These are phyloP conservation scores for Muricea muricata DNA, from an alignment of 92 coral and sea anemone species.

Conservation along the genomic window DNA sequence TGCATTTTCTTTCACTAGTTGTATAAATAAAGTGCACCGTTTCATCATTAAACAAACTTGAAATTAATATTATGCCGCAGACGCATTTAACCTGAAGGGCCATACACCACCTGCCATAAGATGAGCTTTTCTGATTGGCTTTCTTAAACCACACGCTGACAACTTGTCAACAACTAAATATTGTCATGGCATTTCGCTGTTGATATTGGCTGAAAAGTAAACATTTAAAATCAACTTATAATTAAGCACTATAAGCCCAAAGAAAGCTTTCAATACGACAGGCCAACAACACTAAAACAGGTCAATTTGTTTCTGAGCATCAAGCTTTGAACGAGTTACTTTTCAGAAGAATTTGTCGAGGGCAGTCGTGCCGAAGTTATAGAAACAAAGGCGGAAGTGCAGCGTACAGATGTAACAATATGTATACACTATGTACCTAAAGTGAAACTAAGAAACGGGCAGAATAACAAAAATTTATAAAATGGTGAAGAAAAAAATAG, in stretches of 20 bases:
- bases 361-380: background rate
- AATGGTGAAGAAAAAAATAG: background rate
- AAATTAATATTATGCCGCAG: too few relatives aligned
- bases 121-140: background rate
- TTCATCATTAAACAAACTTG: too few relatives aligned
- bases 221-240: background rate
- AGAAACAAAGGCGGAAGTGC: background rate
- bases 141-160: background rate
- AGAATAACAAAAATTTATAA: background rate
- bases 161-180: background rate
- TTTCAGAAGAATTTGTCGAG: background rate
- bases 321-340: background rate
- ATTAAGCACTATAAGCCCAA: background rate
- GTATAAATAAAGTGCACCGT: too few relatives aligned
- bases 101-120: background rate
- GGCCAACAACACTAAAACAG: background rate
- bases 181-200: background rate
- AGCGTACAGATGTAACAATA: too few relatives aligned
- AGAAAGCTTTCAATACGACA: background rate
- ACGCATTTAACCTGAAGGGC: too few relatives aligned
- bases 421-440: background rate
- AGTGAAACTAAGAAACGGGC: background rate
- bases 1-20: too few relatives aligned
- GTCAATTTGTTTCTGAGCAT: background rate
- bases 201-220: background rate